These are phyloP conservation scores for Limnodromus scolopaceus DNA, from an alignment of 2,797 vertebrate genomes.

Conservation along the genomic window DNA sequence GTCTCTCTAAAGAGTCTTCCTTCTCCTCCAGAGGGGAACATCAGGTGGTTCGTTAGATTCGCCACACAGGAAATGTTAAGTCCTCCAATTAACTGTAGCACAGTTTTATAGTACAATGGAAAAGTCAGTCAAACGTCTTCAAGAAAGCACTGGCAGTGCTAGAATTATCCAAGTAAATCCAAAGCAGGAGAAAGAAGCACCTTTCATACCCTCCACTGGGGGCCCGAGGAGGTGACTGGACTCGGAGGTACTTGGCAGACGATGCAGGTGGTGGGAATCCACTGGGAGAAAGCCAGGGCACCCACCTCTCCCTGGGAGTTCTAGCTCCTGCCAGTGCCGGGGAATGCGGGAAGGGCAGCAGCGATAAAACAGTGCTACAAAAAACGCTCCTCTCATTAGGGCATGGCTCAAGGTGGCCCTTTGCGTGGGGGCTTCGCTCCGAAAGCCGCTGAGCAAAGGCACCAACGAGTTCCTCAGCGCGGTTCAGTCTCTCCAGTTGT, in stretches of 20 bases:
- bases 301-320: background rate
- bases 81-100: slow-evolving; percentile 47
- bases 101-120: slow-evolving; percentile 45
- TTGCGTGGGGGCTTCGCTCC: background rate
- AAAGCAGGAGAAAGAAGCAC: slow-evolving; percentile 64
- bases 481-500: slow-evolving; percentile 53
- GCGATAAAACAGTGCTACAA: slow-evolving; percentile 55
- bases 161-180: slow-evolving; percentile 44
- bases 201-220: slow-evolving; percentile 31
- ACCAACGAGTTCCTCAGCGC: background rate
- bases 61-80: slow-evolving; percentile 23
- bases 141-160: slow-evolving; percentile 50
- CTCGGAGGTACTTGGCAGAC: slow-evolving; percentile 48
- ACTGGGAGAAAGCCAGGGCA: background rate
- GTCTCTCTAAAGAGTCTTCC: slow-evolving; percentile 65
- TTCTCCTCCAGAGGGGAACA: slow-evolving; percentile 64
- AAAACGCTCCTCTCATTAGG: slow-evolving; percentile 52
- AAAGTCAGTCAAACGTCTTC: slow-evolving; percentile 22
- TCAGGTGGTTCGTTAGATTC: background rate
- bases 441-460: slow-evolving; percentile 1
- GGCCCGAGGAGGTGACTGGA: slow-evolving; percentile 30
- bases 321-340: slow-evolving; percentile 47
- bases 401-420: slow-evolving; percentile 30
- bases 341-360: slow-evolving; percentile 38
- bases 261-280: background rate